Base-by-base conservation (phyloP, 2,113 vertebrate genomes). In the Tyrannus savana region DNA sequence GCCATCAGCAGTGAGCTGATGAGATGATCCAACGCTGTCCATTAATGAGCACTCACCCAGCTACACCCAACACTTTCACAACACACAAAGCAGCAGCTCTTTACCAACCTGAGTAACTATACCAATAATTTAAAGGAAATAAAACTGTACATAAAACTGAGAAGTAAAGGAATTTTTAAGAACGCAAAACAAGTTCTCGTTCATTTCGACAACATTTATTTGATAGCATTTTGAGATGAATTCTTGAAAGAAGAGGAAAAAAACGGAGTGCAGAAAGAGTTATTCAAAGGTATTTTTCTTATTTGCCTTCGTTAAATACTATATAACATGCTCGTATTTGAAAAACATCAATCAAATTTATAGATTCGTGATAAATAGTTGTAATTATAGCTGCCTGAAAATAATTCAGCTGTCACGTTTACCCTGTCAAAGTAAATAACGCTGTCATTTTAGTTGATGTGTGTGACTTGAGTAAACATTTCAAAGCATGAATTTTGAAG, bases 321-420 rank as follows among this genome's bases (percentile, higher is more conserved):
- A 44, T 74, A 92, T 92, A 81, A 81, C 13, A 1, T 39, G 35
- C 33, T 60, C 72, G 89, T 96, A 95, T 92, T 80, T 86, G 86
- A 96, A 96, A 96, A 95, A 84, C 89, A 95, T 96, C 96, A 96
- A 91, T 78, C 87, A 87, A 89, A 86, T 67, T 87, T 93, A 96
- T 89, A 86, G 93, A 90, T 94, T 82, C 50, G 1, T 77, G 80
- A 96, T 73, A 96, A 91, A 93, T 83, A 77, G 95, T 83, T 88
- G 67, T 95, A 96, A 89, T 77, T 88, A 95, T 55, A 94, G 94
- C 81, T 56, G 76, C 96, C 91, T 86, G 90, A 94, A 91, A 91
- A 97, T 86, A 95, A 90, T 95, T 91, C 89, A 93, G 87, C 94
- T 97, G 96, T 96, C 94, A 94, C 89, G 13, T 94, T 95, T 94